Percentiles rank a stretch among this genome's conserved stretches.
Evolutionary conservation across 2,113 vertebrate genomes (phyloP).

Genomic region (Asarcornis scutulata): DNA sequence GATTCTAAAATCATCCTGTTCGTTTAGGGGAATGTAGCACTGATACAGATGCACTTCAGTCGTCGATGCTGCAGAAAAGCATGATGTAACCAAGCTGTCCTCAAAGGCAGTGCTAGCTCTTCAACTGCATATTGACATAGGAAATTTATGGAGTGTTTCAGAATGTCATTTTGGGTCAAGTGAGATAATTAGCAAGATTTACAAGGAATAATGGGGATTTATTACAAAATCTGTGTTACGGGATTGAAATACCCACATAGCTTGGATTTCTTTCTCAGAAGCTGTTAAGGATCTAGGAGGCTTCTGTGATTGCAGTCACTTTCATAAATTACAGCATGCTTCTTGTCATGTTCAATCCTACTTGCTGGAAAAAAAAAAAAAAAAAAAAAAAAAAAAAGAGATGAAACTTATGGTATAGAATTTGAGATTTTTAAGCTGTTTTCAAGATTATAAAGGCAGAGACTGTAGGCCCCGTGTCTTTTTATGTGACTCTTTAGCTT

Average conservation of each 20-base stretch:
- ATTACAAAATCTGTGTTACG: accelerated
- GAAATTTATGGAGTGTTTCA: neutral
- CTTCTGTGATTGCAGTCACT: neutral
- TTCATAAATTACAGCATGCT: neutral
- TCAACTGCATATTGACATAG: neutral
- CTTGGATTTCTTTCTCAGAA: neutral
- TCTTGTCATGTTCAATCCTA: neutral
- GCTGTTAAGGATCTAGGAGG: neutral
- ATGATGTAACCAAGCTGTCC: neutral
- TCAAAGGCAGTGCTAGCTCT: neutral
- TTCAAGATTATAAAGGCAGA: neutral
- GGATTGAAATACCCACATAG: accelerated
- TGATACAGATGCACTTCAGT: neutral
- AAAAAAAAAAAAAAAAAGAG: neutral
- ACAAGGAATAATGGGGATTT: neutral
- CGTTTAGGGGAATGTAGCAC: accelerated
- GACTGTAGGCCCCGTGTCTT: neutral
- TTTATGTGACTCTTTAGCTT: neutral
- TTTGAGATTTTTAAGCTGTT: neutral
- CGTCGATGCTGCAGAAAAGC: neutral
- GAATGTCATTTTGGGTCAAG: neutral
- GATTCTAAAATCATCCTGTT: neutral
- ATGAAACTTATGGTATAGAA: neutral
- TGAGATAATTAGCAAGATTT: neutral
- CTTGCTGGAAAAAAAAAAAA: neutral